Conservation (phyloP, 2,113 vertebrate species). For the Rhabdornis inornatus region DNA sequence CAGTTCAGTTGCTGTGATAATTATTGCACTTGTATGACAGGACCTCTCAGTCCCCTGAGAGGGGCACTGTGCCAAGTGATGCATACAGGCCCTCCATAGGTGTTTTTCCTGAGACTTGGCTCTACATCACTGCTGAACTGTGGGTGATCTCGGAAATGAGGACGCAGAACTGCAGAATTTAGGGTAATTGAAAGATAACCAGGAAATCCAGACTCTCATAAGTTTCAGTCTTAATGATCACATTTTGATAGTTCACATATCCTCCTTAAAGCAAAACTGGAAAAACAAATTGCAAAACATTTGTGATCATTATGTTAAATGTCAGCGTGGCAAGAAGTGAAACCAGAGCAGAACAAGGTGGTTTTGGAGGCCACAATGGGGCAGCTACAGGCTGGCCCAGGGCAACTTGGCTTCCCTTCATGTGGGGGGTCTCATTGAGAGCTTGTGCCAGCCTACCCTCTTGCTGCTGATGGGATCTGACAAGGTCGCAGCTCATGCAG, state of each 20-base stretch:
- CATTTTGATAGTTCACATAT: neutral
- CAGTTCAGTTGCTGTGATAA: neutral
- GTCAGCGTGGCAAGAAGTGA: neutral
- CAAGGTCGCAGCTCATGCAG: neutral
- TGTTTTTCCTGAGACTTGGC: neutral
- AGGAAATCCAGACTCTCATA: neutral
- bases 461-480: constrained; percentile 30
- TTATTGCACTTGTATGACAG: neutral
- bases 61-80: neutral
- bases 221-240: constrained; percentile 3
- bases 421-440: neutral
- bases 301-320: neutral
- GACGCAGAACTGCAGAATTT: neutral
- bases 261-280: neutral
- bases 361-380: neutral
- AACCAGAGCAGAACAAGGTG: neutral
- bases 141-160: neutral
- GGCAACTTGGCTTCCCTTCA: neutral
- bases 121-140: neutral
- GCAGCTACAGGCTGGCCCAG: neutral
- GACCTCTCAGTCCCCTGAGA: neutral
- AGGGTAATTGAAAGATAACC: neutral
- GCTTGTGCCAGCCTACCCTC: neutral
- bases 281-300: neutral
- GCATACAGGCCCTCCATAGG: neutral